Evolutionary conservation across 2,113 vertebrate species (phyloP), one percentile per base, ranked within the genome.

Genomic region (Pteropus alecto): DNA sequence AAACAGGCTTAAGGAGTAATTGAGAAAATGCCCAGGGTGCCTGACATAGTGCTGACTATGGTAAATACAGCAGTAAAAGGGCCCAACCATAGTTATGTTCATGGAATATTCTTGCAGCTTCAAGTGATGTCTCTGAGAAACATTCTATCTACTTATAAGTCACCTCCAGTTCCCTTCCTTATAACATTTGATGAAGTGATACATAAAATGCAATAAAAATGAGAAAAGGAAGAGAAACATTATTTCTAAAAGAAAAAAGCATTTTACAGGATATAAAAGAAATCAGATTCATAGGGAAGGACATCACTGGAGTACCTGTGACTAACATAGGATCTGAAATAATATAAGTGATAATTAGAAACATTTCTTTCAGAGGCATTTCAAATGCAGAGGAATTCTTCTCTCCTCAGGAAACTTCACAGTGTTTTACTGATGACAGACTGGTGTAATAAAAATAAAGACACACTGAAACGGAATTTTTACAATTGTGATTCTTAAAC

Each of bases 341-440:
- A 87, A 84, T 73, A 83, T 56, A 21, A 91, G 28, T 96, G 83
- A 94, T 97, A 97, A 95, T 92, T 96, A 94, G 89, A 96, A 96
- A 38, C 68, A 87, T 82, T 97, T 97, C 91, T 93, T 97, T 94
- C 22, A 51, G 67, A 87, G 77, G 71, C 58, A 79, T 87, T 96
- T 97, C 48, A 96, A 92, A 91, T 71, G 56, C 28, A 94, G 56
- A 95, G 54, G 28, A 96, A 74, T 24, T 78, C 79, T 90, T 65
- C 15, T 93, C 85, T 97, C 82, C 92, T 97, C 41, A 95, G 93
- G 73, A 97, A 95, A 89, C 95, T 93, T 97, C 93, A 94, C 93
- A 93, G 78, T 96, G 93, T 96, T 96, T 96, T 91, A 63, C 65
- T 96, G 93, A 97, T 98, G 95, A 97, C 76, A 96, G 95, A 96